phyloP scores from a whole-genome alignment of 2,888 invertebrate species.

The Tubiluchus corallicola region DNA sequence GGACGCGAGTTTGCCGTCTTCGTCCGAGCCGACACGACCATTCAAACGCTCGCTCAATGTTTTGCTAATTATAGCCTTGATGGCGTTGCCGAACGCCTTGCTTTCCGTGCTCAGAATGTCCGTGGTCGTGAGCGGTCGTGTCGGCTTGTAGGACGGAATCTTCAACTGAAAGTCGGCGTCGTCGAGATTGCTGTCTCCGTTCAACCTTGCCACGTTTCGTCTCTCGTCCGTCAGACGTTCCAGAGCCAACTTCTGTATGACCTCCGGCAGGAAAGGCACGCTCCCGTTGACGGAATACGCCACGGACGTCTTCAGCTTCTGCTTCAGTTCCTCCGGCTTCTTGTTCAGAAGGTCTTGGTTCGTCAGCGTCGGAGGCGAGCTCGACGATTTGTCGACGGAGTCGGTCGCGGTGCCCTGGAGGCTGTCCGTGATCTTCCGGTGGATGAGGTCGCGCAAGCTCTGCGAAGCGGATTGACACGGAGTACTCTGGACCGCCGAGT shows the following conservation, averaged over 20 bases:
- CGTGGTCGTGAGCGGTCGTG: conserved; percentile 8
- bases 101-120: conserved; percentile 3
- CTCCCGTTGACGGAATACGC: conserved; percentile 10
- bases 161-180: conserved; percentile 50
- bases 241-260: conserved; percentile 27
- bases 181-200: conserved; percentile 33
- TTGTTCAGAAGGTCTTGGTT: not conserved
- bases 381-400: no score
- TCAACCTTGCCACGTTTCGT: conserved; percentile 30
- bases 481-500: no score
- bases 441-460: conserved; percentile 1
- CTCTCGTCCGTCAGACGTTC: conserved; percentile 26
- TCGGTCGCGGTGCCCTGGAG: not conserved
- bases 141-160: conserved; percentile 75
- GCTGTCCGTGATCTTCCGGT: conserved; percentile 1
- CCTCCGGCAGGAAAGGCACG: conserved; percentile 25
- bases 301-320: not conserved
- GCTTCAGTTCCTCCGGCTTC: not conserved
- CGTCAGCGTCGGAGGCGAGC: not conserved
- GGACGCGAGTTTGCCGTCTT: no score
- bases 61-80: conserved; percentile 76
- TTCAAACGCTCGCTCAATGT: conserved; percentile 60
- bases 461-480: conserved; percentile 1
- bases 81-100: conserved; percentile 32
- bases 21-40: no score